These are phyloP conservation scores for Podargus strigoides DNA, from an alignment of 2,797 vertebrate species.

Conservation along the genomic window DNA sequence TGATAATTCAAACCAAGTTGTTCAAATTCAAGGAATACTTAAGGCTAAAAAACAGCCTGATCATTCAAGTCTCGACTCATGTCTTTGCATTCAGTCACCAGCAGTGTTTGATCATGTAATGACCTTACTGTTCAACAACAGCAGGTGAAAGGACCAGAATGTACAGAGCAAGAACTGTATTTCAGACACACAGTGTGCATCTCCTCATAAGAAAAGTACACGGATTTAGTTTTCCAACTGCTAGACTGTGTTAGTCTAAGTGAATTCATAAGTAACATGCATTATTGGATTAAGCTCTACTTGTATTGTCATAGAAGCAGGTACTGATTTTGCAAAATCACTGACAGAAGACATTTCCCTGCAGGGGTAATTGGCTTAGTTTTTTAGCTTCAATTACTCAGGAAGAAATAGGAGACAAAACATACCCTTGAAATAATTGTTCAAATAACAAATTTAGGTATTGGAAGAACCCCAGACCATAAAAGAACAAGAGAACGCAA, in stretches of 20 bases:
- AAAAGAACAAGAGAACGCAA: not conserved
- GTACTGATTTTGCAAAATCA: not conserved
- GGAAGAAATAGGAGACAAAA: not conserved
- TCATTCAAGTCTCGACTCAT: not conserved
- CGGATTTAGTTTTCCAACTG: not conserved
- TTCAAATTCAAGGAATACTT: not conserved
- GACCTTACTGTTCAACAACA: not conserved
- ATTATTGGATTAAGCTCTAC: not conserved
- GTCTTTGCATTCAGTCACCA: not conserved
- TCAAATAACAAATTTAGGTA: not conserved
- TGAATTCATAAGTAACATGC: not conserved
- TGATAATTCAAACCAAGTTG: not conserved
- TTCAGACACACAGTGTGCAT: not conserved
- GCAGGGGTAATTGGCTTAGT: not conserved
- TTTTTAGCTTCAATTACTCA: not conserved
- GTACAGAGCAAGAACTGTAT: not conserved
- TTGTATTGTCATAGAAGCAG: not conserved
- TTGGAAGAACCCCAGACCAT: not conserved
- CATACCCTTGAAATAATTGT: not conserved
- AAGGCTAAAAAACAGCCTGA: not conserved
- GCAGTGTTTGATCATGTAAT: not conserved
- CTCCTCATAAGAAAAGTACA: not conserved
- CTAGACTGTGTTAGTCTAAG: not conserved
- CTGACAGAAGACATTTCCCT: not conserved
- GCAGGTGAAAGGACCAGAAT: not conserved